Conservation (phyloP, 2,888 invertebrate species). For the Limnephilus marmoratus region DNA sequence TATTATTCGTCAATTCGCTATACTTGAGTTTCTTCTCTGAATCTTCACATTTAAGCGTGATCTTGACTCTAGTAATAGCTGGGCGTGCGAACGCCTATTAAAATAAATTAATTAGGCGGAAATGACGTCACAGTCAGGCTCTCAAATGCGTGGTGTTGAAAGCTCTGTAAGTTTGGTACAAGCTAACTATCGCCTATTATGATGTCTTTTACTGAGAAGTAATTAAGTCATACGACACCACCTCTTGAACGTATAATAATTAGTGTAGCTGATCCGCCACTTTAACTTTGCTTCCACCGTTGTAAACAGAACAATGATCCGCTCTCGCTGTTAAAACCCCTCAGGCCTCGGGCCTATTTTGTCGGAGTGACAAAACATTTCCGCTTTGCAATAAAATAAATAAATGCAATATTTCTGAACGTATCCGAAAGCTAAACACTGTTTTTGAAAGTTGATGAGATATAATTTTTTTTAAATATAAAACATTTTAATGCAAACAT, state of each 20-base stretch:
- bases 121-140: not conserved
- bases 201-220: not conserved
- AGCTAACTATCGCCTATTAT: not conserved
- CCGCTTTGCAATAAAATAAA: no score
- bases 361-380: no score
- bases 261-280: not conserved
- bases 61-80: not conserved
- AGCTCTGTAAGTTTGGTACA: not conserved
- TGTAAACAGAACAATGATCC: not conserved
- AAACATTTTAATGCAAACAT: no score
- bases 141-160: not conserved
- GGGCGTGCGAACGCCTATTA: constrained; percentile 9
- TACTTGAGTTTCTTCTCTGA: not conserved
- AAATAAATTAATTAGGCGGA: not conserved
- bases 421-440: no score
- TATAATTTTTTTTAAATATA: no score
- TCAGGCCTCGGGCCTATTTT: no score
- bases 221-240: not conserved
- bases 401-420: no score
- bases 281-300: not conserved
- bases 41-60: not conserved
- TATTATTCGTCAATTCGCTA: not conserved
- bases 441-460: no score
- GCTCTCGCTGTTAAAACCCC: not conserved
- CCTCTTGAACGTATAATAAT: not conserved